Percentiles rank a stretch among this genome's conserved stretches.
phyloP scores from a whole-genome alignment of 2,888 invertebrate genomes.

The Aspidiotus rigidus region DNA sequence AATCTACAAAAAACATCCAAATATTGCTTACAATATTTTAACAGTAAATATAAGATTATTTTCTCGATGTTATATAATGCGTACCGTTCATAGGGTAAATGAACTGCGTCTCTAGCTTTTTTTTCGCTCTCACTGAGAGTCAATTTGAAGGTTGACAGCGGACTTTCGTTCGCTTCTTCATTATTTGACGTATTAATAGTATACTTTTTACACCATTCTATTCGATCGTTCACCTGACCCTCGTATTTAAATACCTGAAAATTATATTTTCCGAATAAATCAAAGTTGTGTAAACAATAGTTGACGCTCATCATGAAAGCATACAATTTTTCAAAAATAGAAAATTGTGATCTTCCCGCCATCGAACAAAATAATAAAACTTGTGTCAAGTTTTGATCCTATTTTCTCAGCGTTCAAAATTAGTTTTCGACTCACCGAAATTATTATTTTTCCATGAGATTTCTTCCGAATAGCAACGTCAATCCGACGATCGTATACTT shows the following conservation, averaged over 20 bases:
- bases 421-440: neutral
- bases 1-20: neutral
- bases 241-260: conserved; percentile 12
- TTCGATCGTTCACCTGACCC: neutral
- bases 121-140: conserved; percentile 54
- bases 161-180: conserved; percentile 19
- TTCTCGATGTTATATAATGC: neutral
- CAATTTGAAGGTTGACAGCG: conserved; percentile 52
- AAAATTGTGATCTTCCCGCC: neutral
- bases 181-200: neutral
- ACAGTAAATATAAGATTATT: neutral
- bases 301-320: too few relatives aligned
- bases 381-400: neutral
- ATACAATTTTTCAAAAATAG: too few relatives aligned
- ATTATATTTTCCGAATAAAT: too few relatives aligned
- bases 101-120: conserved; percentile 50
- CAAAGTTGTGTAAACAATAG: too few relatives aligned
- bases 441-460: conserved; percentile 1
- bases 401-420: neutral
- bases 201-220: neutral
- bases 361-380: neutral
- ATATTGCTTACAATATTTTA: neutral
- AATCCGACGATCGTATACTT: neutral
- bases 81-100: conserved; percentile 53
- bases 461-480: neutral